Base-by-base conservation (phyloP, 2,888 invertebrate species). In the Sarcophaga subvicina region DNA sequence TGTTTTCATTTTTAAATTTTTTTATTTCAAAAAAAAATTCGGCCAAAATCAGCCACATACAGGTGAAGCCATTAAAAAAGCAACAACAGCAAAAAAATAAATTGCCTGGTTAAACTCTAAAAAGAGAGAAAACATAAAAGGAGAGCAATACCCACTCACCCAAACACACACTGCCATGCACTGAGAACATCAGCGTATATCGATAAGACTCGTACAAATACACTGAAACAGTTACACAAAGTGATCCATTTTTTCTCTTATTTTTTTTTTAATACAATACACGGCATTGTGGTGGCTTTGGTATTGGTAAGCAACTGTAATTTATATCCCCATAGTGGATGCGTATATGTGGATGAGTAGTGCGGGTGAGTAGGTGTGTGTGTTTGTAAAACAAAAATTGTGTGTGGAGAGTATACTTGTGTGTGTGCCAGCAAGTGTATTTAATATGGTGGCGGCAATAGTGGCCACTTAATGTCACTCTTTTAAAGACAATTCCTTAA, bases 391-490 rank as follows among this genome's bases (percentile, higher is more conserved):
- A 10, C 2, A 37, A 8, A 37, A 37, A 54, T 54, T 47, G 10
- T 47, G 14, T 78, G 17, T 25, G 47, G 37, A 4, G 20, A n/a
- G 10, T 59, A 20, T 8, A 72, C n/a, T 47, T 14, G 47, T 3
- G 5, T 70, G 47, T 22, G n/a, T 49, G 69, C 60, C 12, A 22
- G 64, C 49, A 60, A 62, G 59, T 82, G 70, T 25, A 66, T 81
- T 80, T 85, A 80, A 76, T 85, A 80, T 54, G 77, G 84, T 80
- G 80, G 37, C 10, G 8, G 67, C 81, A 77, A 80, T 77, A 85
- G 81, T 73, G 81, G 85, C 77, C 81, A 85, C 81, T 80, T 81
- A 72, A 77, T 85, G 81, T 85, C 81, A 85, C 77, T 54, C 54
- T 72, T 76, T 80, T 80, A 77, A 85, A 72, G 63, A 77, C 60